Evolutionary conservation across 1,140 invertebrate species (phyloP).

Genomic region (Trypoxylus dichotomus): DNA sequence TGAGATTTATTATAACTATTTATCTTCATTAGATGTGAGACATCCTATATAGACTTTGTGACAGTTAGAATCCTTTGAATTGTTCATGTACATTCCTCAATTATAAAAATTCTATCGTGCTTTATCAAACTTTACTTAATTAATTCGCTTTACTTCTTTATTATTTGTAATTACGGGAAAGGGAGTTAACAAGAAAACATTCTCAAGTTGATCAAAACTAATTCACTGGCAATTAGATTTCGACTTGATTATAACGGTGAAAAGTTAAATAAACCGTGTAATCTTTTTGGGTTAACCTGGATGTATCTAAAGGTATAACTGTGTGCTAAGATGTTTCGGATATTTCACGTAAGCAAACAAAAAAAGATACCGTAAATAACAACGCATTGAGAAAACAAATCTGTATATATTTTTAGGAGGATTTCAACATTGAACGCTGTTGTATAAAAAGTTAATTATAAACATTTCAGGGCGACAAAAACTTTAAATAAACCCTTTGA

Average conservation of each 20-base stretch:
- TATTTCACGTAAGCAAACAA: conserved; percentile 3
- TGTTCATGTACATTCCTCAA: not conserved
- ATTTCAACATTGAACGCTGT: no score
- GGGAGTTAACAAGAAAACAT: not conserved
- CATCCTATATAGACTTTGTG: no score
- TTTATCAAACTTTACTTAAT: not conserved
- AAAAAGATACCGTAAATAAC: not conserved
- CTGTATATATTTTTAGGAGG: no score
- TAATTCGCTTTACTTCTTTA: not conserved
- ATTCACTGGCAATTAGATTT: not conserved
- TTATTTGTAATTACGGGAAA: not conserved
- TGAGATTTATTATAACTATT: no score
- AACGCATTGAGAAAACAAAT: no score
- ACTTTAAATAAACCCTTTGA: no score
- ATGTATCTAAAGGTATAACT: not conserved
- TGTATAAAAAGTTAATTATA: no score
- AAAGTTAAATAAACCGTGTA: not conserved
- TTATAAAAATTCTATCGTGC: not conserved
- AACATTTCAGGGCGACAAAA: no score
- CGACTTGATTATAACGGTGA: not conserved
- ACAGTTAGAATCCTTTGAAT: not conserved
- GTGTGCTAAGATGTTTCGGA: not conserved
- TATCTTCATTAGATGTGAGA: no score
- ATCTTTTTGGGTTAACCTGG: not conserved
- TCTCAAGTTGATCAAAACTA: not conserved